These are phyloP conservation scores for Salminus brasiliensis DNA, from an alignment of 2,113 vertebrate genomes.

Conservation along the genomic window DNA sequence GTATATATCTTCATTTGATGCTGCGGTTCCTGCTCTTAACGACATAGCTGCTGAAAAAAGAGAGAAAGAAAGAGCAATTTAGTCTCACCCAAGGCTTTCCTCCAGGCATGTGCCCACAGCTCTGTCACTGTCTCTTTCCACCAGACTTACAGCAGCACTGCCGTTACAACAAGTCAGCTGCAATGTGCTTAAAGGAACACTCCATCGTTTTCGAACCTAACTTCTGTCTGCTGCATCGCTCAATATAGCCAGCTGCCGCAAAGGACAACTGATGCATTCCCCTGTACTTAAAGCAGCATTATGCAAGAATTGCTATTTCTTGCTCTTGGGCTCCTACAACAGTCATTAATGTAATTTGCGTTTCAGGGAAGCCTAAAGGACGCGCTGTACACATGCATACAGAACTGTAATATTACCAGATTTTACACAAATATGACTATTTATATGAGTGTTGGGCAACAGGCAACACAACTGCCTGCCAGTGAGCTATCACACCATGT, in stretches of 20 bases:
- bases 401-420: too few species aligned
- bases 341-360: too few species aligned
- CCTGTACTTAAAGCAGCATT: background rate
- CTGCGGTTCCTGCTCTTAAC: conserved; percentile 29
- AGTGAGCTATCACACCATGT: too few species aligned
- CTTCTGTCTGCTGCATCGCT: background rate
- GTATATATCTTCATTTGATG: conserved; percentile 49
- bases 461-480: too few species aligned
- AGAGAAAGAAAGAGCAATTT: conserved; percentile 31
- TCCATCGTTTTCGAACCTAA: background rate
- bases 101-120: conserved; percentile 18
- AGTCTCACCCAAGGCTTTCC: conserved; percentile 38
- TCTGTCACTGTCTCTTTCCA: conserved; percentile 22
- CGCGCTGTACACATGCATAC: too few species aligned
- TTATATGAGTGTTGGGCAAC: too few species aligned
- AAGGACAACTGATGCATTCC: background rate
- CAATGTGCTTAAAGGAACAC: conserved; percentile 2
- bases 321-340: too few species aligned
- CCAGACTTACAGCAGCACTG: background rate
- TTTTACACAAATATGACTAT: too few species aligned
- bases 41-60: background rate
- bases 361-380: too few species aligned
- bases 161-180: conserved; percentile 23
- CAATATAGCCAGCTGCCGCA: background rate
- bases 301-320: too few species aligned